Conservation (phyloP, 1,140 invertebrate species). For the Tenebrio molitor region DNA sequence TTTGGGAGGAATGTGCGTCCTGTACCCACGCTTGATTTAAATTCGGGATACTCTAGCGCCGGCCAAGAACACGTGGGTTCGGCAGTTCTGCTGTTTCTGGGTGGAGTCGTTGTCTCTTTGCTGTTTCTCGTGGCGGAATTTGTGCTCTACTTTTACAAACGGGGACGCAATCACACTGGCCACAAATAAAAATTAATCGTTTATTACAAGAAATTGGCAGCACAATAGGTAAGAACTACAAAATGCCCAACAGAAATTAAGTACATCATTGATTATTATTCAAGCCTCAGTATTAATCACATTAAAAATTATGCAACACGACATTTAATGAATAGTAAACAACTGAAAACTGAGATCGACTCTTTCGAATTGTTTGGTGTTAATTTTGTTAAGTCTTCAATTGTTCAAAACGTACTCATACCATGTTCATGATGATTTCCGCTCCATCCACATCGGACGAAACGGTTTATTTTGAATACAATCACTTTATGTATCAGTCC, state of each 20-base stretch:
- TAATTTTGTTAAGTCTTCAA: too few species aligned
- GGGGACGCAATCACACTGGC: not conserved
- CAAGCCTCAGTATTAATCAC: constrained; percentile 45
- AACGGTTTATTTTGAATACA: too few species aligned
- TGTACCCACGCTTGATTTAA: not conserved
- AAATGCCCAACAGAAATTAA: constrained; percentile 39
- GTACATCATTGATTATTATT: constrained; percentile 40
- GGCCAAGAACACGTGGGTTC: constrained; percentile 57
- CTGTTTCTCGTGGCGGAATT: constrained; percentile 47
- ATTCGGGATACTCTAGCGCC: constrained; percentile 56
- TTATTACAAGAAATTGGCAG: constrained; percentile 38
- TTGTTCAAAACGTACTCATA: too few species aligned
- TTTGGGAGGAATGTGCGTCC: constrained; percentile 40
- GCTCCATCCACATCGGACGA: too few species aligned
- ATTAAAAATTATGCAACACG: constrained; percentile 22
- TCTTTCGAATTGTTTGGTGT: too few species aligned
- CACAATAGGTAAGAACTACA: constrained; percentile 31
- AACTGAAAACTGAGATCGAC: not conserved
- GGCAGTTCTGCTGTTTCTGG: constrained; percentile 53
- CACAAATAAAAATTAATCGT: constrained; percentile 21
- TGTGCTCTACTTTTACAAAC: constrained; percentile 39
- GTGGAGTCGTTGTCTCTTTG: constrained; percentile 46
- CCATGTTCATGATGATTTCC: too few species aligned
- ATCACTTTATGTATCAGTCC: too few species aligned
- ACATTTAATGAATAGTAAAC: not conserved